Base-by-base conservation (phyloP, 2,888 invertebrate genomes). In the Drosophila prolongata region DNA sequence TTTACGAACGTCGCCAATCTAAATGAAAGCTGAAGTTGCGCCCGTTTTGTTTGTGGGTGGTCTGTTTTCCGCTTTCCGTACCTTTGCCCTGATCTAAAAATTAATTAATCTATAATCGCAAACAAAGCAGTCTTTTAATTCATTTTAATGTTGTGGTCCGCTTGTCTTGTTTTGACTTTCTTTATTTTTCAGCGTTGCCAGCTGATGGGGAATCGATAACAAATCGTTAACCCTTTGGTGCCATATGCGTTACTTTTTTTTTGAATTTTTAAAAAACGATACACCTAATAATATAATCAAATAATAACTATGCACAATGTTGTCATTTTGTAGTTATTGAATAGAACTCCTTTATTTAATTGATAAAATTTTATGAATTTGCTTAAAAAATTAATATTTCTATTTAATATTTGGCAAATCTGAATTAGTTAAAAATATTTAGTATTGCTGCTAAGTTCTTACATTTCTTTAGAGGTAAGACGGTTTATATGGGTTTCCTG, bases 81-180 rank as follows among this genome's bases (percentile, higher is more conserved):
- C 35, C 16, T 49, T 13, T 49, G 24, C 24, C 24, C 19, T 30
- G 35, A 3, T 6, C 16, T 3, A 27, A 16, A 35, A 49, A 16
- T 11, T 24, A 24, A 49, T 19, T 16, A 16, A 16, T 35, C 13
- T 19, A 13, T 49, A 35, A 35, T 35, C 16, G 34, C 16, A 6
- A 16, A 49, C 49, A 35, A 35, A 35, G 16, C 34, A 19, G 35
- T 49, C 13, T 35, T 35, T 49, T 35, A 19, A 35, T 16, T 8
- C 13, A 35, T 49, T 49, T 49, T 19, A 1, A 13, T 35, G 16
- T 14, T 27, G 8, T n/a, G 13, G 11, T 4, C 27, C 10, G 6
- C 16, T 49, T 49, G 35, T 49, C 19, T 49, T 34, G 49, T 2
- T 49, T 35, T 16, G 35, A 10, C 19, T 16, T 49, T 49, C 30